phyloP scores from a whole-genome alignment of 2,113 vertebrate species.

The Orthonyx spaldingii region DNA sequence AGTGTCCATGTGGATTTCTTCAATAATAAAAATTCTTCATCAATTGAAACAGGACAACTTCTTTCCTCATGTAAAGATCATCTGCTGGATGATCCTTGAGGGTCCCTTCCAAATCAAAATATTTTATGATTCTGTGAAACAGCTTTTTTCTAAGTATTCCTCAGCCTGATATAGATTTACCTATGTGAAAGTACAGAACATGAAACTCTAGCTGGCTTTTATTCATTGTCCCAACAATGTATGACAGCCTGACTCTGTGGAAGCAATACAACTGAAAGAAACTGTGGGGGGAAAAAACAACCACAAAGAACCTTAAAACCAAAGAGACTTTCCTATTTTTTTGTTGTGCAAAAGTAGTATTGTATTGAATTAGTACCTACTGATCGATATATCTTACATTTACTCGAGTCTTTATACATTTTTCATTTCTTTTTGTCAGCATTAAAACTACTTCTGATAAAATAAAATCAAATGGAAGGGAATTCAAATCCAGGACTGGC shows the following conservation, averaged over 20 bases:
- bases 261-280: neutral
- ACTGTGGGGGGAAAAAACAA: fast-evolving
- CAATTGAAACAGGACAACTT: neutral
- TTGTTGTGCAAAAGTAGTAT: neutral
- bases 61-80: neutral
- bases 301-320: neutral
- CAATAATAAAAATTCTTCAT: neutral
- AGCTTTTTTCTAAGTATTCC: neutral
- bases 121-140: neutral
- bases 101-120: neutral
- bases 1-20: neutral
- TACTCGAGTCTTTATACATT: neutral
- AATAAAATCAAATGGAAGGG: neutral
- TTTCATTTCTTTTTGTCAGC: neutral
- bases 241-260: neutral
- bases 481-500: neutral
- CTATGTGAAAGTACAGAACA: neutral
- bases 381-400: neutral
- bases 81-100: neutral
- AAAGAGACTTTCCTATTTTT: neutral
- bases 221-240: neutral
- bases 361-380: neutral
- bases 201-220: neutral
- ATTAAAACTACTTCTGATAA: neutral
- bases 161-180: neutral